Evolutionary conservation across 2,113 vertebrate genomes (phyloP).

Genomic region (Python bivittatus): DNA sequence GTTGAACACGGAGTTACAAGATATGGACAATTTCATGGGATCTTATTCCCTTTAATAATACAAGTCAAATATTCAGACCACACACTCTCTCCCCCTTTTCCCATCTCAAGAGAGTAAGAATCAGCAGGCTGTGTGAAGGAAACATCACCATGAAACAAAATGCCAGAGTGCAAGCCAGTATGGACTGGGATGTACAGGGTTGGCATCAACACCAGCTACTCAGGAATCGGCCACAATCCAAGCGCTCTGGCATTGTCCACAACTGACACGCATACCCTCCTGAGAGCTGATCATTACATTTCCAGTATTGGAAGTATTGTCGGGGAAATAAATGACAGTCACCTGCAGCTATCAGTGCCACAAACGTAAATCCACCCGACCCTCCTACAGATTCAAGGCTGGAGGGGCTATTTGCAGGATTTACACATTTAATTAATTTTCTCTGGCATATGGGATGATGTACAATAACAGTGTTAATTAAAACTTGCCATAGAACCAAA

Average conservation of each 20-base stretch:
- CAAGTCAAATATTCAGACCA: constrained; percentile 3
- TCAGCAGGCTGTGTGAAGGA: constrained; percentile 4
- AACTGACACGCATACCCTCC: neutral
- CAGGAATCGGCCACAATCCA: neutral
- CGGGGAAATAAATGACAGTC: neutral
- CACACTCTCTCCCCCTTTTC: neutral
- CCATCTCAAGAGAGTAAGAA: constrained; percentile 5
- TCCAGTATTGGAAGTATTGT: neutral
- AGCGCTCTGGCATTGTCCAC: neutral
- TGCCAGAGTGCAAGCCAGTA: neutral
- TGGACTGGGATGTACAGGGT: neutral
- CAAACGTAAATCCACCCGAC: neutral
- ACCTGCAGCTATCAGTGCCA: neutral
- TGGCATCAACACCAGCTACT: neutral
- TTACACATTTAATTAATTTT: neutral
- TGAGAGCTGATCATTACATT: neutral
- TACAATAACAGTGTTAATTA: neutral
- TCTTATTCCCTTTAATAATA: neutral
- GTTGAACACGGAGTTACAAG: neutral
- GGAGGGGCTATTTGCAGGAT: neutral
- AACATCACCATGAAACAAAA: constrained; percentile 20
- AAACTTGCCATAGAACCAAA: neutral
- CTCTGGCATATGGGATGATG: neutral
- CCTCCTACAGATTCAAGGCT: neutral
- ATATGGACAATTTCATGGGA: constrained; percentile 9